phyloP scores from a whole-genome alignment of 2,888 invertebrate species.

The Dolichomitus sp. region DNA sequence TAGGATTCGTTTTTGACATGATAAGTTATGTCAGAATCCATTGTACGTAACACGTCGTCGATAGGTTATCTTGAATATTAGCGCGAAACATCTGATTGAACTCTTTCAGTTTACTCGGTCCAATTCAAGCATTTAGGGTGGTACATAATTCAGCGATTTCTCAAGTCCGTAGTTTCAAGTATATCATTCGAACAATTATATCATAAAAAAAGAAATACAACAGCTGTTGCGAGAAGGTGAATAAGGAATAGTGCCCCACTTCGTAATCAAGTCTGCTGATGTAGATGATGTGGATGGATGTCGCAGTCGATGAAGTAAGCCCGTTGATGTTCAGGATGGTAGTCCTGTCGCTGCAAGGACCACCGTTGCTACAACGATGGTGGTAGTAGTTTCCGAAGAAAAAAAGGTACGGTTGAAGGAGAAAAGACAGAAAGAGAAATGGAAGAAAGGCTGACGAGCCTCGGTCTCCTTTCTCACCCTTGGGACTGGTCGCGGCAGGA shows the following conservation, averaged over 20 bases:
- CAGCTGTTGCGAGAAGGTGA: neutral
- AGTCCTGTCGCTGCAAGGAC: conserved; percentile 8
- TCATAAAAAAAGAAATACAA: neutral
- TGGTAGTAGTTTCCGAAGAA: conserved; percentile 31
- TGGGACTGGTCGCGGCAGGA: conserved; percentile 70
- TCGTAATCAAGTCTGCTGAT: neutral
- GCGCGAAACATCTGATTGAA: no score
- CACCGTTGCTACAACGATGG: neutral
- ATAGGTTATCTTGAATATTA: no score
- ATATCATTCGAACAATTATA: neutral
- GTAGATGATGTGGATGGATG: conserved; percentile 6
- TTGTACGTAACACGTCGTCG: no score
- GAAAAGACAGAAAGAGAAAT: conserved; percentile 55
- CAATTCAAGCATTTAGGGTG: no score
- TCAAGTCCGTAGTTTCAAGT: neutral
- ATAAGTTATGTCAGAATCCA: no score
- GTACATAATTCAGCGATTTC: no score
- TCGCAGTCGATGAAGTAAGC: neutral
- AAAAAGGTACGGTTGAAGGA: conserved; percentile 30
- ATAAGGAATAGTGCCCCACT: neutral
- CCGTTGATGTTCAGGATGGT: conserved; percentile 2
- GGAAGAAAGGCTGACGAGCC: conserved; percentile 70
- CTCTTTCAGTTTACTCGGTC: no score
- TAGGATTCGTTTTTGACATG: neutral
- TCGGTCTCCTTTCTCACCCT: conserved; percentile 73